Evolutionary conservation across 2,797 vertebrate genomes (phyloP).

Genomic region (Gallinago nigripennis): DNA sequence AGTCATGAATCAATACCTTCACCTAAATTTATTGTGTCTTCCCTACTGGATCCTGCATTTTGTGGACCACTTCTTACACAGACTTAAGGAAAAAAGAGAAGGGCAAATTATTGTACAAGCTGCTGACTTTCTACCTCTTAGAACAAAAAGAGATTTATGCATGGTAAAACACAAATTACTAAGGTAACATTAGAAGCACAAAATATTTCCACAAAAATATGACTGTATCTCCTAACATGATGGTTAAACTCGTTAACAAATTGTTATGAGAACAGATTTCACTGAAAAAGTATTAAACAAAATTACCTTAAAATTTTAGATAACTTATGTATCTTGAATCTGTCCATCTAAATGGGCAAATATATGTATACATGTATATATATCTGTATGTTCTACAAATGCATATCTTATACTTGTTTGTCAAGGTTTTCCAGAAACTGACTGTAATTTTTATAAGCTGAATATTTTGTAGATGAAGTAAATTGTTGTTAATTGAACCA

Average conservation of each 20-base stretch:
- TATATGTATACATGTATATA: rapidly evolving
- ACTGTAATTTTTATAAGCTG: not conserved
- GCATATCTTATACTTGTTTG: not conserved
- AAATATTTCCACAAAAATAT: not conserved
- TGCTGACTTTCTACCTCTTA: not conserved
- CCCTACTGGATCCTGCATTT: not conserved
- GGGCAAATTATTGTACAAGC: not conserved
- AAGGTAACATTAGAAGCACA: not conserved
- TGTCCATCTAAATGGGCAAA: not conserved
- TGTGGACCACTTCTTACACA: not conserved
- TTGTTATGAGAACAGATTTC: not conserved
- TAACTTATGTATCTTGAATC: not conserved
- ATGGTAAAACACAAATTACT: not conserved
- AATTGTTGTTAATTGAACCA: not conserved
- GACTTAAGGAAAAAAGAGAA: not conserved
- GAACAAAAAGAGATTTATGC: not conserved
- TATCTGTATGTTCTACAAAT: not conserved
- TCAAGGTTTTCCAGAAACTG: not conserved
- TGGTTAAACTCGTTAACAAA: not conserved
- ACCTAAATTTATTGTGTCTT: not conserved
- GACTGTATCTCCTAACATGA: not conserved
- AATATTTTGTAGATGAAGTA: not conserved
- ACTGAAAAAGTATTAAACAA: not conserved
- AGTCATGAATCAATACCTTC: not conserved
- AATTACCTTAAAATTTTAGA: not conserved